Percentiles rank a stretch among this genome's conserved stretches.
phyloP scores from a whole-genome alignment of 2,888 invertebrate genomes.

The Phengaris arion region DNA sequence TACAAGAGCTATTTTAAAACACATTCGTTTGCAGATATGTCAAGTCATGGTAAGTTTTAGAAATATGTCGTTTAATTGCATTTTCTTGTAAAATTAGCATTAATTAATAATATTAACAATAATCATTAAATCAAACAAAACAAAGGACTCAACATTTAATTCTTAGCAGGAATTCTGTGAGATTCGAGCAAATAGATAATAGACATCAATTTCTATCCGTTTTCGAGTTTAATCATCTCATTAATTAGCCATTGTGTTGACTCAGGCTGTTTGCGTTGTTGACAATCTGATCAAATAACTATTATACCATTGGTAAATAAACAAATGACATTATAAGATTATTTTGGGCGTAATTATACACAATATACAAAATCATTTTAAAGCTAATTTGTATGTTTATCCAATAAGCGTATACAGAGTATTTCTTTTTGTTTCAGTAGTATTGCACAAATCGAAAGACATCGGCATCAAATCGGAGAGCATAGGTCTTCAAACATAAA shows the following conservation, averaged over 20 bases:
- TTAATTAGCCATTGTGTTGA: slow-evolving; percentile 73
- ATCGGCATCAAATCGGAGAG: neutral
- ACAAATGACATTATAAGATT: slow-evolving; percentile 44
- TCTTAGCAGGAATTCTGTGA: slow-evolving; percentile 38
- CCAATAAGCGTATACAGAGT: neutral
- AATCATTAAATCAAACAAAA: slow-evolving; percentile 14
- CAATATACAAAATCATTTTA: slow-evolving; percentile 34
- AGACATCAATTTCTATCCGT: slow-evolving; percentile 63
- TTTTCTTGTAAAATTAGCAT: neutral
- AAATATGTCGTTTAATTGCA: too few relatives aligned
- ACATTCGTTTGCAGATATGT: too few relatives aligned
- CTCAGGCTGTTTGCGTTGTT: slow-evolving; percentile 65
- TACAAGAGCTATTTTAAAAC: too few relatives aligned
- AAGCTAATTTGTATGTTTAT: slow-evolving; percentile 31
- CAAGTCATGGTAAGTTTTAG: too few relatives aligned
- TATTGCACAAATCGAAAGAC: too few relatives aligned
- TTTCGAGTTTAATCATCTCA: slow-evolving; percentile 69
- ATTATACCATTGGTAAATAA: slow-evolving; percentile 60
- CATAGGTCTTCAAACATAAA: neutral
- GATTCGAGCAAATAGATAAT: slow-evolving; percentile 60
- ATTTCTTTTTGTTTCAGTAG: too few relatives aligned
- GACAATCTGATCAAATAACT: slow-evolving; percentile 69
- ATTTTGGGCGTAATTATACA: slow-evolving; percentile 38
- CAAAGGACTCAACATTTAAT: slow-evolving; percentile 18
- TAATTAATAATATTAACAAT: neutral